Evolutionary conservation across 2,113 vertebrate species (phyloP), one percentile per base, ranked within the genome.

Genomic region (Eolophus roseicapilla): DNA sequence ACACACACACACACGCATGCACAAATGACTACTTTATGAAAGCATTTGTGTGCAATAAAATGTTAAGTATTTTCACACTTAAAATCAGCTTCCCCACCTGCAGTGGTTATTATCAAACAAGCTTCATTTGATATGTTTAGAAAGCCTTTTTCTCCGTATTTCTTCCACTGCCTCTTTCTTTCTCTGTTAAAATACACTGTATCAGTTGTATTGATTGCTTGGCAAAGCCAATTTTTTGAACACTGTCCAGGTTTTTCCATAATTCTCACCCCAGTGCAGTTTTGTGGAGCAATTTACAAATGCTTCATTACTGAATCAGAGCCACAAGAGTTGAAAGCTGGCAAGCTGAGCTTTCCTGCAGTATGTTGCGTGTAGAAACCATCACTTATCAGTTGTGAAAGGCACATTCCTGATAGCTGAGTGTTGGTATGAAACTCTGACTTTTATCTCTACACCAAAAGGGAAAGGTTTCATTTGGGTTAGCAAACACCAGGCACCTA

Each of bases 31-130:
- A 65, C 92, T 93, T 95, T 97, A 88, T 94, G 95, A 96, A 98
- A 93, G 50, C 76, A 77, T 53, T 91, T 77, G 68, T 91, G 82
- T 78, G 86, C 88, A 92, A 95, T 96, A 97, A 98, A 98, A 96
- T 60, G 93, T 79, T 79, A 92, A 96, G 92, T 96, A 91, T 94
- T 95, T 97, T 95, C 96, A 98, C 96, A 97, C 90, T 81, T 95
- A 85, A 64, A 92, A 82, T 96, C 93, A 60, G 76, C 55, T 92
- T 90, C 46, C 74, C 76, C 69, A 85, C 82, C 86, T 95, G 63
- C 57, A 75, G 28, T 0, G 47, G 73, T 74, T 86, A 73, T 73
- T 91, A 67, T 94, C 92, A 91, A 92, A 84, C 64, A 49, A 83
- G 27, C 49, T 88, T 84, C 43, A 39, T 44, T 62, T 91, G 76